These are phyloP conservation scores for Eumacrocentrus americanus DNA, from an alignment of 2,888 invertebrate species.

Conservation along the genomic window DNA sequence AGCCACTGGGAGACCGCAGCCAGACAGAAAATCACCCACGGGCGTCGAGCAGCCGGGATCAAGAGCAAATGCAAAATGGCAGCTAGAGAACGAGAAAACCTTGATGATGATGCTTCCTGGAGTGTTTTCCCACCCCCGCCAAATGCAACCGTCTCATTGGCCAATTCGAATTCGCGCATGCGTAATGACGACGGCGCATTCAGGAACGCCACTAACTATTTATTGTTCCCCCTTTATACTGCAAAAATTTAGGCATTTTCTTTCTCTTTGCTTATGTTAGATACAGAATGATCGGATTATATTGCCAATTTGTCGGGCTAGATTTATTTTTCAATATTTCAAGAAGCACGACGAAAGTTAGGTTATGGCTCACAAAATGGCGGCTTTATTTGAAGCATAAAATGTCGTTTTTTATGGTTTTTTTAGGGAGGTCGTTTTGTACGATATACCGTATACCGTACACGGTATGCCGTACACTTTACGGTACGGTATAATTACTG, in stretches of 20 bases:
- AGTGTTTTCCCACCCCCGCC: slow-evolving; percentile 10
- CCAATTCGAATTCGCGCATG: slow-evolving; percentile 42
- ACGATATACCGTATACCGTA: too few species aligned
- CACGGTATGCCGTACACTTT: too few species aligned
- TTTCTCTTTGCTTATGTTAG: background rate
- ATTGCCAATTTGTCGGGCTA: background rate
- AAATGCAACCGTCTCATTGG: slow-evolving; percentile 35
- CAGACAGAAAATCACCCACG: slow-evolving; percentile 51
- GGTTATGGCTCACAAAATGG: too few species aligned
- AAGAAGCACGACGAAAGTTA: too few species aligned
- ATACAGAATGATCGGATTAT: background rate
- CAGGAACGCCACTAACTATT: slow-evolving; percentile 19
- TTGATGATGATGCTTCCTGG: slow-evolving; percentile 17
- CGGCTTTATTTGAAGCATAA: too few species aligned
- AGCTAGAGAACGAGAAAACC: slow-evolving; percentile 16
- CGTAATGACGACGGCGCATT: slow-evolving; percentile 15
- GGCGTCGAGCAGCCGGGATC: slow-evolving; percentile 58
- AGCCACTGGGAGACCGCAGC: slow-evolving; percentile 52
- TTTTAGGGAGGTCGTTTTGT: too few species aligned
- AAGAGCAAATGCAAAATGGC: slow-evolving; percentile 51
- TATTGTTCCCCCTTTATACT: slow-evolving; percentile 2
- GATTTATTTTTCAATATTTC: background rate
- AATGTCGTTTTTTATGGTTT: too few species aligned
- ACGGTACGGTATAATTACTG: too few species aligned
- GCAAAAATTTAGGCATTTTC: background rate